phyloP scores from a whole-genome alignment of 2,797 vertebrate species.

The Neosilurus hyrtlii region DNA sequence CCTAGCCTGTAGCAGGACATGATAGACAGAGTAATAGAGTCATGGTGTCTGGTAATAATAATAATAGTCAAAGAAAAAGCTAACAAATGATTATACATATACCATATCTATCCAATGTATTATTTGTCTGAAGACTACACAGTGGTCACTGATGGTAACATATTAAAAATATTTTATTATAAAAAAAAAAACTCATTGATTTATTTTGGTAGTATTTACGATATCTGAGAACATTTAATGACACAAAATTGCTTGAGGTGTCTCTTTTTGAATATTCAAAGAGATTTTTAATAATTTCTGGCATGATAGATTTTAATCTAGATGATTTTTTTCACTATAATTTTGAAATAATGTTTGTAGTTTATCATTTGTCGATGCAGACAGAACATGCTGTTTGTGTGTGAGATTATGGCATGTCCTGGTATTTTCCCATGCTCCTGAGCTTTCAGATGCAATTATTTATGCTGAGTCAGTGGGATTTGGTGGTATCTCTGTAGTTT shows the following conservation, averaged over 20 bases:
- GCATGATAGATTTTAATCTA: not conserved
- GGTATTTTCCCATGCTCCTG: conserved; percentile 9
- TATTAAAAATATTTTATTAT: not conserved
- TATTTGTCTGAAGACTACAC: not conserved
- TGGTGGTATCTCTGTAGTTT: conserved; percentile 57
- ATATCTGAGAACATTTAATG: not conserved
- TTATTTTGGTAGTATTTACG: not conserved
- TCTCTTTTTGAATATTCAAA: not conserved
- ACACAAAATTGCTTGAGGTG: not conserved
- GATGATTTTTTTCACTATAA: not conserved
- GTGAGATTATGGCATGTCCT: not conserved
- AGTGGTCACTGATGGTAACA: not conserved
- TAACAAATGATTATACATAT: not conserved
- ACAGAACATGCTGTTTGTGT: not conserved
- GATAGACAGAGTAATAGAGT: too few species aligned
- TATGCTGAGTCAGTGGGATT: conserved; percentile 56
- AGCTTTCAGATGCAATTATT: conserved; percentile 16
- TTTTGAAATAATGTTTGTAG: not conserved
- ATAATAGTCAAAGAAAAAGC: not conserved
- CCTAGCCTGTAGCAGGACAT: too few species aligned
- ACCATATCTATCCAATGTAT: not conserved
- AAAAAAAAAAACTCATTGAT: not conserved
- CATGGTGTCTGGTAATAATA: not conserved
- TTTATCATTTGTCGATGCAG: not conserved
- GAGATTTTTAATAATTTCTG: not conserved